Conservation (phyloP, 2,113 vertebrate genomes). For the Panthera leo region DNA sequence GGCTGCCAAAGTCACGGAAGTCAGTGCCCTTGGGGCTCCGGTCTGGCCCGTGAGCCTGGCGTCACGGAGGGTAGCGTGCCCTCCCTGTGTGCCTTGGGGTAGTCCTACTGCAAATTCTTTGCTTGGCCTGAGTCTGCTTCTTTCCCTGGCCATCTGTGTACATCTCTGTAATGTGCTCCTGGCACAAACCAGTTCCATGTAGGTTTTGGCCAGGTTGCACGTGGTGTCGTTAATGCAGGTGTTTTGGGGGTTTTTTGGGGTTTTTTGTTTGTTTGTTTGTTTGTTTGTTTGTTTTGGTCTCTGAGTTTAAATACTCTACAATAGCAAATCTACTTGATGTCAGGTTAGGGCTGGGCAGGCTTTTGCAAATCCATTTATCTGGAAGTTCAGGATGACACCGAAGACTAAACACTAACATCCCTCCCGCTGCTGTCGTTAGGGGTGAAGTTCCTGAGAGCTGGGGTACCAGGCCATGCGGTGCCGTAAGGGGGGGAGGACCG, state of each 20-base stretch:
- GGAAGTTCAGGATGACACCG: background rate
- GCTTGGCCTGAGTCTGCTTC: background rate
- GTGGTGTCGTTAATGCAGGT: background rate
- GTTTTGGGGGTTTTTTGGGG: too few relatives aligned
- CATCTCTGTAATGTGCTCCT: background rate
- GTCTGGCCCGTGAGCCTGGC: background rate
- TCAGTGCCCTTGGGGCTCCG: background rate
- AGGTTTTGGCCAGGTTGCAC: background rate
- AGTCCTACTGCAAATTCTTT: fast-evolving
- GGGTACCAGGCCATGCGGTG: background rate
- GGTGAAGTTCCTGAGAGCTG: background rate
- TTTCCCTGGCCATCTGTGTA: background rate
- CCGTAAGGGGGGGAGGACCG: background rate
- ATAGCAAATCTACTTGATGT: background rate
- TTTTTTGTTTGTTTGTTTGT: too few relatives aligned
- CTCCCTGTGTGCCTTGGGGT: fast-evolving
- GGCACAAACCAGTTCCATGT: background rate
- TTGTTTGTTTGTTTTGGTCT: background rate
- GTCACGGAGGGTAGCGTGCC: fast-evolving
- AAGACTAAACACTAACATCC: fast-evolving
- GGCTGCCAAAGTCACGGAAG: background rate
- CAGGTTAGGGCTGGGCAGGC: background rate
- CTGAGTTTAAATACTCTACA: background rate
- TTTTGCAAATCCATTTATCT: background rate
- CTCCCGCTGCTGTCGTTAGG: background rate